Conservation (phyloP, 2,888 invertebrate species). For the Heliothis peltigera region DNA sequence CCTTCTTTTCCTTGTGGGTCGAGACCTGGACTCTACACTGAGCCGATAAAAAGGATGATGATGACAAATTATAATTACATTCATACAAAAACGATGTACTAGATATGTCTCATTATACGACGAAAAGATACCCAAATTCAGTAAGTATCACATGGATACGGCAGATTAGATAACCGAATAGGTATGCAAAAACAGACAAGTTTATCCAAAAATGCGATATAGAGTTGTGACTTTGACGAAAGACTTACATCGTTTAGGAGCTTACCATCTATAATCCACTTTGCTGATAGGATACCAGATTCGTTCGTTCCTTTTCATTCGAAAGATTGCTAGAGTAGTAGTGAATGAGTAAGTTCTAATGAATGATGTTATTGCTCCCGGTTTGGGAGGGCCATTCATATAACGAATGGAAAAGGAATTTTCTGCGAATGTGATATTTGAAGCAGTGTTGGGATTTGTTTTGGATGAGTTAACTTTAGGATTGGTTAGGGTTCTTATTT, state of each 20-base stretch:
- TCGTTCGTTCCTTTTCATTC: conserved; percentile 19
- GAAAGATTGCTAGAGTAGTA: conserved; percentile 10
- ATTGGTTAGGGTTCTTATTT: background rate
- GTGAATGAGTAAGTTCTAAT: conserved; percentile 22
- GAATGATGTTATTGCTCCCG: conserved; percentile 3
- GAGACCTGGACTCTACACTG: no score
- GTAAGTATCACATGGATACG: background rate
- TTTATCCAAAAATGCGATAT: background rate
- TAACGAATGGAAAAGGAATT: background rate
- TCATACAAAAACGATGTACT: no score
- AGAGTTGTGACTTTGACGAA: conserved; percentile 15
- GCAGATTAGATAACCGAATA: background rate
- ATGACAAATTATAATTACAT: no score
- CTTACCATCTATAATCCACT: conserved; percentile 32
- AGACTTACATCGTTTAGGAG: conserved; percentile 22
- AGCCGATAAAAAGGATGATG: no score
- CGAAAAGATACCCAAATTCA: background rate
- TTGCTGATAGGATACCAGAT: conserved; percentile 19
- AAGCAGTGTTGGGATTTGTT: background rate
- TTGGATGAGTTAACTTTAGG: no score
- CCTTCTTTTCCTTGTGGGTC: no score
- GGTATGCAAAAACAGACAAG: background rate
- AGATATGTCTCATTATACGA: no score
- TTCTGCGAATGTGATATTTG: background rate
- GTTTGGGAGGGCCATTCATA: conserved; percentile 1